Conservation (phyloP, 1,140 invertebrate genomes). For the Camponotus vicinus region DNA sequence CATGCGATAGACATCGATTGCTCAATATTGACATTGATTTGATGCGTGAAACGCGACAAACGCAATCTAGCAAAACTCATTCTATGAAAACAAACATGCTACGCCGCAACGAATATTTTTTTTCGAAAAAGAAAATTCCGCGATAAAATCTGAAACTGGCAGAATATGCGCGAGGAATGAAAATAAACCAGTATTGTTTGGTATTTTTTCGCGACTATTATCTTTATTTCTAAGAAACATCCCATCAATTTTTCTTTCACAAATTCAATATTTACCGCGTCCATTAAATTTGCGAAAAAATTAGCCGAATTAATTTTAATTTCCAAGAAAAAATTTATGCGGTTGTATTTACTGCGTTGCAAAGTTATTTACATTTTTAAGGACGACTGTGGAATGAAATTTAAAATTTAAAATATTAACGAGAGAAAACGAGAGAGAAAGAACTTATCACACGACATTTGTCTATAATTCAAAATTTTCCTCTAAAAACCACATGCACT, state of each 20-base stretch:
- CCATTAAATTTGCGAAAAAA: background rate
- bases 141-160: background rate
- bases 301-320: background rate
- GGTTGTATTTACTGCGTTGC: background rate
- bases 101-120: background rate
- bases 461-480: background rate
- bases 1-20: conserved; percentile 29
- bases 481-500: background rate
- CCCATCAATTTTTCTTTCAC: background rate
- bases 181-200: background rate
- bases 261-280: background rate
- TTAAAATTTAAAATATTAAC: background rate
- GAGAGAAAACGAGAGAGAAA: too few species aligned
- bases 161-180: background rate
- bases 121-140: background rate
- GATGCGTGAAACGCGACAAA: conserved; percentile 24
- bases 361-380: background rate
- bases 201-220: background rate
- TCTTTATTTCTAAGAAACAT: background rate
- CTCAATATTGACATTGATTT: conserved; percentile 50
- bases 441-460: background rate
- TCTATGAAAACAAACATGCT: background rate
- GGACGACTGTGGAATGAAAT: background rate
- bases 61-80: background rate
- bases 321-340: background rate